These are phyloP conservation scores for Hemicordylus capensis DNA, from an alignment of 2,113 vertebrate genomes.

Conservation along the genomic window DNA sequence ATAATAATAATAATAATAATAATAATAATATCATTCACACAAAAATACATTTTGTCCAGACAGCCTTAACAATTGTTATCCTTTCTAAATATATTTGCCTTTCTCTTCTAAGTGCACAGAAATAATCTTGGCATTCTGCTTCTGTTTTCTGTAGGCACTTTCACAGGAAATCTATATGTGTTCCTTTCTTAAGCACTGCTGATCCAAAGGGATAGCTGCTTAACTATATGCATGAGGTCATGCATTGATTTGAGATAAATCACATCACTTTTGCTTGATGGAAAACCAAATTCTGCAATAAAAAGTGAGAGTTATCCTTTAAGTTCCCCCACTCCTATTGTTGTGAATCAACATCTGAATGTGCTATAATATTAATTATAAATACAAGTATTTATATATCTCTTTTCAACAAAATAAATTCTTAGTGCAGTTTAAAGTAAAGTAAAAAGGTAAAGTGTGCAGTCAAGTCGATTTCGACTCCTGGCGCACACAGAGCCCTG, in stretches of 20 bases:
- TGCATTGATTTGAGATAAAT: slow-evolving; percentile 27
- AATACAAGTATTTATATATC: too few relatives aligned
- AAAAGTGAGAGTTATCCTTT: not conserved
- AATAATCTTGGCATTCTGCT: not conserved
- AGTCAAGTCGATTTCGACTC: too few relatives aligned
- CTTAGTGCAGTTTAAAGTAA: too few relatives aligned
- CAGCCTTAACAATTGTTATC: not conserved
- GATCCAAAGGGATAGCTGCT: not conserved
- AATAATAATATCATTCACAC: too few relatives aligned
- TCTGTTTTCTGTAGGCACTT: not conserved
- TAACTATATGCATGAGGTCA: rapidly evolving
- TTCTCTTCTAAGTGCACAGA: slow-evolving; percentile 5
- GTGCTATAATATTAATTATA: too few relatives aligned
- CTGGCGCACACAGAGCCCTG: too few relatives aligned
- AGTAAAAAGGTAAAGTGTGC: too few relatives aligned
- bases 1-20: too few relatives aligned
- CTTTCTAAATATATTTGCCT: slow-evolving; percentile 3
- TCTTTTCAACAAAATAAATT: too few relatives aligned
- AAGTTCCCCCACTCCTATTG: not conserved
- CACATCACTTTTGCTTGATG: not conserved
- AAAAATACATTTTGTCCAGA: rapidly evolving
- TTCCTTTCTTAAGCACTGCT: not conserved
- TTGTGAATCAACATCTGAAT: too few relatives aligned
- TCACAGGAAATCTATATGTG: not conserved
- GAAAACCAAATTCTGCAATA: not conserved